phyloP scores from a whole-genome alignment of 2,113 vertebrate species.

The Misgurnus mizolepis region DNA sequence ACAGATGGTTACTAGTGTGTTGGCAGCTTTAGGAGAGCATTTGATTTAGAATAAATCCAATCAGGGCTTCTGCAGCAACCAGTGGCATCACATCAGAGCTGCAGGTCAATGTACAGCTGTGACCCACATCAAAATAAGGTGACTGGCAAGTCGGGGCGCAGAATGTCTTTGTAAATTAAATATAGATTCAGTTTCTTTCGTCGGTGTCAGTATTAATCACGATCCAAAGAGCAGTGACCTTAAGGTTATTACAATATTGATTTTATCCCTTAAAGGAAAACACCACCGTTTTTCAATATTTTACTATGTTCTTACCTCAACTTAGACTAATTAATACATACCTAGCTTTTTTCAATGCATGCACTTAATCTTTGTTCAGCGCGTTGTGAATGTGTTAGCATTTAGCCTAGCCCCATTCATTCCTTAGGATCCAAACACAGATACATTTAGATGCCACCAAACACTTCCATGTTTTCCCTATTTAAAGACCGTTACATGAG shows the following conservation, averaged over 20 bases:
- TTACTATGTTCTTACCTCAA: no score
- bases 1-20: constrained; percentile 49
- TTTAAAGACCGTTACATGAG: no score
- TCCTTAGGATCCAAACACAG: no score
- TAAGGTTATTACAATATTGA: constrained; percentile 3
- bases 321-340: no score
- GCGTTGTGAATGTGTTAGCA: no score
- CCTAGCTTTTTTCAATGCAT: no score
- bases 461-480: no score
- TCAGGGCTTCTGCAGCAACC: constrained; percentile 11
- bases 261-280: neutral
- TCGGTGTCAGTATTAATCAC: constrained; percentile 19
- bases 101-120: constrained; percentile 13
- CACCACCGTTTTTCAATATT: neutral
- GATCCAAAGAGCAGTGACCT: neutral
- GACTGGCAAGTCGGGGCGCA: constrained; percentile 1
- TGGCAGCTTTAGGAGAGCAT: constrained; percentile 26
- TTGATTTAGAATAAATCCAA: constrained; percentile 31
- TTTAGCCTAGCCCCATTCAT: no score
- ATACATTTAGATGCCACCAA: no score
- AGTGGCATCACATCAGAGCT: constrained; percentile 16
- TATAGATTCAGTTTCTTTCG: constrained; percentile 24
- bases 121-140: constrained; percentile 8
- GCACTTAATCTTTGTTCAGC: no score
- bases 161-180: constrained; percentile 10